Evolutionary conservation across 2,113 vertebrate genomes (phyloP).

Genomic region (Casuarius casuarius): DNA sequence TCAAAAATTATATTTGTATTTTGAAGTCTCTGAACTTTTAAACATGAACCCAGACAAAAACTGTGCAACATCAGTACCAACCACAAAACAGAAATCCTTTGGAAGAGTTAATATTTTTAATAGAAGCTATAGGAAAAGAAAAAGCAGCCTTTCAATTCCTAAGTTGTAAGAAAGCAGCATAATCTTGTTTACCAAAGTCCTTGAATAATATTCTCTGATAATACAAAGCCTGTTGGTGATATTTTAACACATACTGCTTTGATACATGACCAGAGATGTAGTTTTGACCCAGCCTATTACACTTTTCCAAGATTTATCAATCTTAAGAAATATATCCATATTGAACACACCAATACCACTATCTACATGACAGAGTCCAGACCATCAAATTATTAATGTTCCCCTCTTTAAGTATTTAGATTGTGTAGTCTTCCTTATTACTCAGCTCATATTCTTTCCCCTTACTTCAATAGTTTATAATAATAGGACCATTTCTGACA

Average conservation of each 20-base stretch:
- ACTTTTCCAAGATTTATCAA: background rate
- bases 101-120: background rate
- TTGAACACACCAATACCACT: background rate
- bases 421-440: background rate
- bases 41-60: background rate
- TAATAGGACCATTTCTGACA: background rate
- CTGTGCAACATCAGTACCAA: background rate
- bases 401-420: background rate
- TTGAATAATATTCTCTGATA: background rate
- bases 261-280: background rate
- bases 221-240: background rate
- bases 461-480: background rate
- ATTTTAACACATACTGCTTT: background rate
- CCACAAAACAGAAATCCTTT: background rate
- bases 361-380: background rate
- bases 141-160: background rate
- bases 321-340: background rate
- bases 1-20: background rate
- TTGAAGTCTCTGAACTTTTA: background rate
- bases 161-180: background rate
- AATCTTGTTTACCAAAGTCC: background rate
- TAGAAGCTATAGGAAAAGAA: background rate
- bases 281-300: background rate
- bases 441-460: background rate
- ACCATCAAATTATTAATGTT: background rate